phyloP scores from a whole-genome alignment of 2,113 vertebrate genomes.

The Panthera leo region DNA sequence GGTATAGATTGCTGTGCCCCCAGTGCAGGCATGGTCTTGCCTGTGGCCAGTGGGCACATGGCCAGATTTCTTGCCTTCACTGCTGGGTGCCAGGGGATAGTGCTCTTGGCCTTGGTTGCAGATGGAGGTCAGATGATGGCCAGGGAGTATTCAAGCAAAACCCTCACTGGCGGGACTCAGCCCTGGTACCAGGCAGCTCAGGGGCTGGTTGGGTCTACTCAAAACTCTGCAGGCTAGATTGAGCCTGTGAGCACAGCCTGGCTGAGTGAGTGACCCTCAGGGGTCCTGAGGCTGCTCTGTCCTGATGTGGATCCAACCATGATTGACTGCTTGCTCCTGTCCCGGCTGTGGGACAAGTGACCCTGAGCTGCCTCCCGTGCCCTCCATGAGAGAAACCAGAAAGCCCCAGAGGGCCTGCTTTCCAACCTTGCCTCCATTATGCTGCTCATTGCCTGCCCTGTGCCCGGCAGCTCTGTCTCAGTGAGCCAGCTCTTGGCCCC shows the following conservation, averaged over 20 bases:
- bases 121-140: background rate
- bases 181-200: background rate
- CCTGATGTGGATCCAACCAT: background rate
- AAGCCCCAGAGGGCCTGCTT: background rate
- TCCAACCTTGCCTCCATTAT: background rate
- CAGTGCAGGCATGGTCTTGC: background rate
- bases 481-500: too few species aligned
- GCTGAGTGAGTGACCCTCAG: background rate
- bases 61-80: background rate
- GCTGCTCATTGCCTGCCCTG: accelerated
- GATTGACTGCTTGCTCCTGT: background rate
- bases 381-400: background rate
- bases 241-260: background rate
- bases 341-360: background rate
- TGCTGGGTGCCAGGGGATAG: background rate
- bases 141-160: background rate
- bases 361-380: background rate
- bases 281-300: background rate
- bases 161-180: background rate
- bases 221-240: too few species aligned
- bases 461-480: background rate
- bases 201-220: background rate
- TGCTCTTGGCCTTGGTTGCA: background rate
- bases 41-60: background rate
- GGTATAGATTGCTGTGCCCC: background rate